These are phyloP conservation scores for Caenorhabditis macrosperma DNA, from an alignment of 2,888 invertebrate genomes.

Conservation along the genomic window DNA sequence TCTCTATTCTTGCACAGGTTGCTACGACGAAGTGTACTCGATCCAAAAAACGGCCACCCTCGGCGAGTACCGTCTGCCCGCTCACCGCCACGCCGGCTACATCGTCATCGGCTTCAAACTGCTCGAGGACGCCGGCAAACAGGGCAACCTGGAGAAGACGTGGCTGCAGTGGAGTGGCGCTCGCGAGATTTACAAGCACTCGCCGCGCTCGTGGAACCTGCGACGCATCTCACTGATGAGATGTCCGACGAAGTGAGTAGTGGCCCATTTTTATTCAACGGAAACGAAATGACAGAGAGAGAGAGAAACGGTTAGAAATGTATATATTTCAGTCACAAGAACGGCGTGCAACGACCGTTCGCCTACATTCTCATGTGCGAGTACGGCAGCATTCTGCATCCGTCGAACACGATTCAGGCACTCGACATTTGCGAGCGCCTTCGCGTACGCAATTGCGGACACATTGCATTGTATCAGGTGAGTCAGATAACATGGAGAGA, in stretches of 20 bases:
- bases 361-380: conserved; percentile 79
- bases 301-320: too few species aligned
- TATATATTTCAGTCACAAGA: conserved; percentile 59
- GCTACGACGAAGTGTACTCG: conserved; percentile 75
- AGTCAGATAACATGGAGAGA: not conserved
- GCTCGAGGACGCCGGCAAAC: conserved; percentile 68
- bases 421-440: conserved; percentile 79
- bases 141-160: conserved; percentile 70
- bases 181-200: conserved; percentile 78
- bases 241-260: conserved; percentile 61
- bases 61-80: conserved; percentile 66
- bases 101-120: conserved; percentile 77
- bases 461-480: conserved; percentile 78
- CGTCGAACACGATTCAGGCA: conserved; percentile 76
- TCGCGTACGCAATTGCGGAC: conserved; percentile 78
- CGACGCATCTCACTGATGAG: conserved; percentile 74
- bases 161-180: conserved; percentile 79
- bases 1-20: too few species aligned
- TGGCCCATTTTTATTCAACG: not conserved
- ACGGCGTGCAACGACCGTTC: conserved; percentile 67
- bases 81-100: conserved; percentile 76
- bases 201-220: conserved; percentile 77
- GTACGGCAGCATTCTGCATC: conserved; percentile 78
- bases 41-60: conserved; percentile 71
- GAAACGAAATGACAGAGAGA: too few species aligned